Conservation (phyloP, 2,797 vertebrate genomes). For the Protosalanx chinensis region DNA sequence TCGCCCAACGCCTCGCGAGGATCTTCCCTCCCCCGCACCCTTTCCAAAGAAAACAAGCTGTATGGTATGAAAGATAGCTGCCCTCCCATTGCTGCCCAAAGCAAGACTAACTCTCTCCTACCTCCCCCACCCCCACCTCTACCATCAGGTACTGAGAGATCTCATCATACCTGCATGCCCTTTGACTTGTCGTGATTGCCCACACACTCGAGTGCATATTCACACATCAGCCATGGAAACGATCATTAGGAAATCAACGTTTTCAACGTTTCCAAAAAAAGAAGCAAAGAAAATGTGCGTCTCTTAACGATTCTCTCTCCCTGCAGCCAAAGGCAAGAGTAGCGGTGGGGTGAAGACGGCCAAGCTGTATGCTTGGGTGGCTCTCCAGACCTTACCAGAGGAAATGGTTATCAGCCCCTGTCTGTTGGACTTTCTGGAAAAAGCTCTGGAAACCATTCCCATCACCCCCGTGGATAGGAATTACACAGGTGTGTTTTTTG, state of each 20-base stretch:
- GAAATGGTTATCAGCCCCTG: conserved; percentile 99
- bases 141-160: conserved; percentile 86
- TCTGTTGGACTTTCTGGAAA: conserved; percentile 94
- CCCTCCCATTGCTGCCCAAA: conserved; percentile 80
- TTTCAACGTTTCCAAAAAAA: no score
- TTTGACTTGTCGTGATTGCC: conserved; percentile 32
- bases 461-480: conserved; percentile 95
- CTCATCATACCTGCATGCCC: conserved; percentile 59
- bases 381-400: conserved; percentile 94
- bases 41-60: conserved; percentile 99
- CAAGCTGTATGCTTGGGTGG: conserved; percentile 97
- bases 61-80: conserved; percentile 96
- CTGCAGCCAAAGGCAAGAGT: conserved; percentile 91
- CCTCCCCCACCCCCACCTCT: conserved; percentile 94
- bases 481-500: conserved; percentile 73
- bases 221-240: neutral
- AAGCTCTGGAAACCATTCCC: conserved; percentile 96
- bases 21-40: conserved; percentile 92
- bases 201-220: conserved; percentile 5
- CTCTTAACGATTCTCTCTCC: neutral
- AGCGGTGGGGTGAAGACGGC: conserved; percentile 91
- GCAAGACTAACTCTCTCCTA: conserved; percentile 94
- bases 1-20: conserved; percentile 93
- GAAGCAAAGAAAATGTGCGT: no score
- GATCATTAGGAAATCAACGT: neutral